phyloP scores from a whole-genome alignment of 2,797 vertebrate species.

The Ctenosaura bakeri region DNA sequence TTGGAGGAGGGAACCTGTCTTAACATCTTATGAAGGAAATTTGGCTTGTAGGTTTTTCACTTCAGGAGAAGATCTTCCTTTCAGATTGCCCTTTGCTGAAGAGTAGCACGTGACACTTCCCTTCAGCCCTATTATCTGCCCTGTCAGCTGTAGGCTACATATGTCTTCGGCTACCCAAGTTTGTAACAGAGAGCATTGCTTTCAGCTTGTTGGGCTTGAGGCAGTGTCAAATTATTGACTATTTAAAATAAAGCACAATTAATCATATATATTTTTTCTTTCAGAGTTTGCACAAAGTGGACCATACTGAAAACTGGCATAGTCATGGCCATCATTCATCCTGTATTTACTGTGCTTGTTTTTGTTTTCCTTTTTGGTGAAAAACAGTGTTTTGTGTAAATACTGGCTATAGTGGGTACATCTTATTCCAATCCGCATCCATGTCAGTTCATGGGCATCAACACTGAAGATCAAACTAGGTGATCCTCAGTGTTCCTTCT shows the following conservation, averaged over 20 bases:
- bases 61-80: background rate
- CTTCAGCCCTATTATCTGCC: background rate
- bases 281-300: background rate
- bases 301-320: background rate
- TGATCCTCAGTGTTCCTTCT: no score
- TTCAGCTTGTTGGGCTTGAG: background rate
- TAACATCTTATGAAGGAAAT: background rate
- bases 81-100: background rate
- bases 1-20: background rate
- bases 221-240: background rate
- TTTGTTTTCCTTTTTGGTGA: background rate
- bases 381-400: slow-evolving; percentile 17
- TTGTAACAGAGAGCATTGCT: background rate
- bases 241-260: background rate
- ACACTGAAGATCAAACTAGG: background rate
- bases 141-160: background rate
- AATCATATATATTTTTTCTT: background rate
- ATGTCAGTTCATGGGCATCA: background rate
- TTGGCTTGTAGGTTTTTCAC: background rate
- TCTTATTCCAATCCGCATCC: background rate
- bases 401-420: background rate
- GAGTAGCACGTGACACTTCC: background rate
- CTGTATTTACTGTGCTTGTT: no score
- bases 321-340: background rate
- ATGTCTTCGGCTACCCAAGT: background rate